Base-by-base conservation (phyloP, 2,888 invertebrate species). In the Nomada flava region DNA sequence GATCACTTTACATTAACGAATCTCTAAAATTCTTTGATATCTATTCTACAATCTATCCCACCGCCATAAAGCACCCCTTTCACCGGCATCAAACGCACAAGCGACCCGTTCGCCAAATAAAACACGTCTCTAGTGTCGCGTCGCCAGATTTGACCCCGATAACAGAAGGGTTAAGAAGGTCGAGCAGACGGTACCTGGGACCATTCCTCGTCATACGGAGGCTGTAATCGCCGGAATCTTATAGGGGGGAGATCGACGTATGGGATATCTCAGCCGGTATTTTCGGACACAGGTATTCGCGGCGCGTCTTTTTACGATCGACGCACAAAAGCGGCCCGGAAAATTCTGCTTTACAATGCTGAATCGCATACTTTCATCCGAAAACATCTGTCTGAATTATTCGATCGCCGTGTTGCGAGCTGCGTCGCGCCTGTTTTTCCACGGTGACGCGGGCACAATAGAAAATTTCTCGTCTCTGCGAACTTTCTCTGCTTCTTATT, bases 401-500 rank as follows among this genome's bases (percentile, higher is more conserved):
- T 9, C 20, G 10, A 50, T 44, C 72, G 53, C 63, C 44, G 57
- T 53, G 73, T 70, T 59, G 47, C 60, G 44, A 57, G 2, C 67
- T 15, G 75, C 52, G 53, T 7, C 29, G 44, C 36, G 73, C 53
- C 36, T 59, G 73, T 70, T 64, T 53, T 53, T 18, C 55, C 36
- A 23, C 42, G 29, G 29, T 29, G 36, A 18, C 53, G 57, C 26
- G 75, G 52, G 65, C 62, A 47, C 63, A 83, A 20, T 57, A 11
- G 26, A 53, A 71, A 63, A 11, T 9, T 36, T 67, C 15, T 50
- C 5, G 36, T 36, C 0, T 4, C 4, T 52, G 4, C 57, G 26
- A 20, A 47, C 9, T 36, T 75, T 71, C 84, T 76, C 86, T 84
- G 82, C 70, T 87, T 90, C 84, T 89, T 81, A 88, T 89, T 87